Evolutionary conservation across 2,888 invertebrate genomes (phyloP).

Genomic region (Acholoe squamosa): DNA sequence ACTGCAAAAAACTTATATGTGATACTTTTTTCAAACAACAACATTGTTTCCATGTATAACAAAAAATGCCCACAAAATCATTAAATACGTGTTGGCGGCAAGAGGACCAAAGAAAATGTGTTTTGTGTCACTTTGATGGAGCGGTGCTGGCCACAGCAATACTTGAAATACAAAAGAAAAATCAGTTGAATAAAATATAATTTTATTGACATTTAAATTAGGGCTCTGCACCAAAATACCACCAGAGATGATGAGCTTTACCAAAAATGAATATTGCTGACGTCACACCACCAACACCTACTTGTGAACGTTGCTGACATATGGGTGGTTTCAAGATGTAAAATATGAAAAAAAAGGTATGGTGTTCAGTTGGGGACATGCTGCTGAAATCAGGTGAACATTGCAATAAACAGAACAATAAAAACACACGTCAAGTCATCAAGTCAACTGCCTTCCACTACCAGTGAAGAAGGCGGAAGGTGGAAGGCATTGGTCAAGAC

Average conservation of each 20-base stretch:
- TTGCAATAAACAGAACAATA: not conserved
- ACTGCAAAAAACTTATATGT: not conserved
- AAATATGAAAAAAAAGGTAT: constrained; percentile 4
- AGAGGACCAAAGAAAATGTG: too few relatives aligned
- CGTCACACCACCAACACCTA: not conserved
- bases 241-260: not conserved
- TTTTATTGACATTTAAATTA: too few relatives aligned
- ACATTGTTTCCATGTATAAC: too few relatives aligned
- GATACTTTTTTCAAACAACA: not conserved
- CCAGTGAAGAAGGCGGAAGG: not conserved
- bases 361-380: not conserved
- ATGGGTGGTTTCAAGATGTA: not conserved
- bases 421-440: constrained; percentile 20
- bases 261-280: constrained; percentile 16
- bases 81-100: too few relatives aligned
- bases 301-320: not conserved
- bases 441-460: constrained; percentile 1
- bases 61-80: too few relatives aligned
- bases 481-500: not conserved
- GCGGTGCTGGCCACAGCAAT: too few relatives aligned
- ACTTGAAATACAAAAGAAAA: too few relatives aligned
- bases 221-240: too few relatives aligned
- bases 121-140: too few relatives aligned
- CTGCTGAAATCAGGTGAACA: constrained; percentile 17
- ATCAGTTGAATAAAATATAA: too few relatives aligned